Percentiles rank a stretch among this genome's conserved stretches.
Conservation (phyloP, 1,140 invertebrate species). For the Harpegnathos saltator region DNA sequence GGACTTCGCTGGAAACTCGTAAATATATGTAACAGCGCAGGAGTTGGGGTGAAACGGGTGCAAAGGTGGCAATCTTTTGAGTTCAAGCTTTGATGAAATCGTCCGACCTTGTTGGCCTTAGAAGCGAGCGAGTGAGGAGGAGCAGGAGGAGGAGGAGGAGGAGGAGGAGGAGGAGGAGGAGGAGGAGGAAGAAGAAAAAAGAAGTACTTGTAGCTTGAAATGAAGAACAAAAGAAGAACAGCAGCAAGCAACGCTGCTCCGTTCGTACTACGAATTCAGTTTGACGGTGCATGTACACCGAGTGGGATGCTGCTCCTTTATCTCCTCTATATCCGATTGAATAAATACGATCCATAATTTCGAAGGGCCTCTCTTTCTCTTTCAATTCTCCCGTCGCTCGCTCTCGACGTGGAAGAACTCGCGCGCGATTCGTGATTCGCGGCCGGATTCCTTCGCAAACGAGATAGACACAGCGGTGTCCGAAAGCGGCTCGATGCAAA, state of each 20-base stretch:
- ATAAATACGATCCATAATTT: constrained; percentile 44
- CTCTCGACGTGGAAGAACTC: too few relatives aligned
- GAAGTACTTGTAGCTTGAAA: constrained; percentile 43
- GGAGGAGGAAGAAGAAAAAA: background rate
- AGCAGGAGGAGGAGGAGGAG: background rate
- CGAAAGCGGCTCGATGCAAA: background rate
- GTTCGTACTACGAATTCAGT: constrained; percentile 59
- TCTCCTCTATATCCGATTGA: constrained; percentile 24
- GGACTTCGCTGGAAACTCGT: constrained; percentile 7
- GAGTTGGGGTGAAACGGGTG: constrained; percentile 2
- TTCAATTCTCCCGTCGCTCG: too few relatives aligned
- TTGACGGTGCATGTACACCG: constrained; percentile 18
- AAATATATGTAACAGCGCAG: constrained; percentile 34
- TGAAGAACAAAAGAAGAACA: constrained; percentile 10
- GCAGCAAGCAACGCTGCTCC: background rate
- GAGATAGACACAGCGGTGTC: background rate
- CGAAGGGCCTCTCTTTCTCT: background rate
- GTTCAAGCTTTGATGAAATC: constrained; percentile 43
- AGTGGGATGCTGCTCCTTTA: background rate
- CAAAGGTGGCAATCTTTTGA: constrained; percentile 35
- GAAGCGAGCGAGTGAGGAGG: constrained; percentile 13
- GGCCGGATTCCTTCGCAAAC: background rate
- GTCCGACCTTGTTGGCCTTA: background rate
- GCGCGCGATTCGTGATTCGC: too few relatives aligned
- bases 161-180: background rate